A percentile compares a stretch with the other conserved stretches of the same genome.
Conservation (phyloP, 2,797 vertebrate species). For the Hippoglossus hippoglossus region DNA sequence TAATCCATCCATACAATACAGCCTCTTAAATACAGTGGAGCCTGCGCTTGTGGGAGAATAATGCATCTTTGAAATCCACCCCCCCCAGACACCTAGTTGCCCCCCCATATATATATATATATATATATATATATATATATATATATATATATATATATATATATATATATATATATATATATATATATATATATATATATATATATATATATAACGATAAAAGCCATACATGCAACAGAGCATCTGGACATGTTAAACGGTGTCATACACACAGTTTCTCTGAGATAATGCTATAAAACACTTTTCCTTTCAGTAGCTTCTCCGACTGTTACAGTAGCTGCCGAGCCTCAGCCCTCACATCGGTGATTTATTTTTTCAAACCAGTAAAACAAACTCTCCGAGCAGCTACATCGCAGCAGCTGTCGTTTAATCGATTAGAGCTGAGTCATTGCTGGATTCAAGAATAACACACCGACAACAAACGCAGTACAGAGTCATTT, state of each 20-base stretch:
- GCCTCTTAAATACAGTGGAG: conserved; percentile 29
- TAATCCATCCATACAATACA: conserved; percentile 64
- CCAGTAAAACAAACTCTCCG: conserved; percentile 1
- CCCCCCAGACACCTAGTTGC: not conserved
- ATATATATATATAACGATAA: not conserved
- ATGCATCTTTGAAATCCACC: conserved; percentile 25
- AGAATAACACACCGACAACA: not conserved
- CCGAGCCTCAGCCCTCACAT: conserved; percentile 8
- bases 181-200: not conserved
- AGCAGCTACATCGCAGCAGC: conserved; percentile 8
- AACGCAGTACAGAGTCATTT: not conserved
- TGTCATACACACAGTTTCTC: not conserved
- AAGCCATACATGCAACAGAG: conserved; percentile 1
- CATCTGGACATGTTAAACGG: not conserved
- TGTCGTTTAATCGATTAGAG: conserved; percentile 15
- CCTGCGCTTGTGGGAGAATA: conserved; percentile 26
- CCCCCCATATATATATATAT: not conserved
- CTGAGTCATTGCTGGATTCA: conserved; percentile 6
- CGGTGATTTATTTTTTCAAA: conserved; percentile 5
- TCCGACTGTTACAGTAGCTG: not conserved
- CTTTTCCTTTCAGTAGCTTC: conserved; percentile 1
- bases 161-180: not conserved
- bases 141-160: not conserved
- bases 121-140: not conserved
- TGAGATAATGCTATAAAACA: not conserved